Evolutionary conservation across 2,113 vertebrate genomes (phyloP).

Genomic region (Aix galericulata): DNA sequence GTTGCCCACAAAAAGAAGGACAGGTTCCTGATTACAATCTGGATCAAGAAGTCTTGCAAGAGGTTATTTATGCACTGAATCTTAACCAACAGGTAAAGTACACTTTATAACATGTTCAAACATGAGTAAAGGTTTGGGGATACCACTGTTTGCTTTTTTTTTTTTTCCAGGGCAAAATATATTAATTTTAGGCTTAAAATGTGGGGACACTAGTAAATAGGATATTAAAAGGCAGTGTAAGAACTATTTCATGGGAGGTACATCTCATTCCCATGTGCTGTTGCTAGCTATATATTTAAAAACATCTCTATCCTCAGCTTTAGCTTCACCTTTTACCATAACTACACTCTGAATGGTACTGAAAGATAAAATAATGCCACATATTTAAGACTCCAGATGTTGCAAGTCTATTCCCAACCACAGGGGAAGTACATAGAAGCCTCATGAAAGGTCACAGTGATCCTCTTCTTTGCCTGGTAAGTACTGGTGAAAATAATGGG

Average conservation of each 20-base stretch:
- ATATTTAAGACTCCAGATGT: neutral
- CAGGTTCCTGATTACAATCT: neutral
- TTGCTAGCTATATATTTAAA: neutral
- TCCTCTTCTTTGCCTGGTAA: neutral
- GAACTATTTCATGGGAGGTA: neutral
- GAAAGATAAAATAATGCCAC: neutral
- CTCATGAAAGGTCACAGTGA: fast-evolving
- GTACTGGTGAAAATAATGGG: neutral
- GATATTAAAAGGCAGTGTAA: too few relatives aligned
- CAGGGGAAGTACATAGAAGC: neutral
- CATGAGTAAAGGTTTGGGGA: neutral
- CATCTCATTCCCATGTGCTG: neutral
- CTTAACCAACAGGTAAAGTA: neutral
- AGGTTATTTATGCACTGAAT: neutral
- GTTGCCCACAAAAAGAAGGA: neutral
- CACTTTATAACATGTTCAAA: neutral
- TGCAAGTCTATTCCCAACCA: neutral
- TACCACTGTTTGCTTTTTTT: too few relatives aligned
- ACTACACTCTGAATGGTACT: neutral
- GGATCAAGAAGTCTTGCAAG: neutral
- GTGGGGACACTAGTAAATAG: neutral
- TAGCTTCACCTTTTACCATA: neutral
- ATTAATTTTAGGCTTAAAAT: neutral
- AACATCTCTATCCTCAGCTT: neutral
- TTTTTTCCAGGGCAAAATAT: neutral